phyloP scores from a whole-genome alignment of 2,113 vertebrate species.

The Vulpes lagopus region DNA sequence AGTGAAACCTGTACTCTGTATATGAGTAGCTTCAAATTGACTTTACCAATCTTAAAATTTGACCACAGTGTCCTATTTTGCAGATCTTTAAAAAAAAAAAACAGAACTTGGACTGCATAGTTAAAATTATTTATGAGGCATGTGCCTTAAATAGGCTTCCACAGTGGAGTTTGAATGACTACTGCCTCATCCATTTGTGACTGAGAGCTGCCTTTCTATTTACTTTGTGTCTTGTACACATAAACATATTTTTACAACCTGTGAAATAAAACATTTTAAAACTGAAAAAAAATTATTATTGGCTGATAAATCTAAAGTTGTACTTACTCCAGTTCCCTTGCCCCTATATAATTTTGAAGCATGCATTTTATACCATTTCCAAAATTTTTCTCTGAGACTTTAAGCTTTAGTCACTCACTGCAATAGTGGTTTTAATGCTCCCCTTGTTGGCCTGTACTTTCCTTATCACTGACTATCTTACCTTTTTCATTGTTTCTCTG shows the following conservation, averaged over 20 bases:
- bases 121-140: constrained; percentile 59
- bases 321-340: background rate
- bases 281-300: background rate
- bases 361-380: background rate
- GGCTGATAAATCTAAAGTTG: background rate
- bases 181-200: constrained; percentile 38
- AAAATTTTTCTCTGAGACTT: background rate
- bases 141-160: constrained; percentile 14
- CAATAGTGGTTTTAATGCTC: background rate
- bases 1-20: constrained; percentile 51
- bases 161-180: background rate
- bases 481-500: background rate
- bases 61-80: background rate
- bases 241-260: constrained; percentile 69
- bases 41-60: constrained; percentile 56
- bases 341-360: background rate
- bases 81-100: background rate
- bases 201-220: constrained; percentile 63
- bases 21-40: constrained; percentile 59
- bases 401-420: background rate
- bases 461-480: background rate
- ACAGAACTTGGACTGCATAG: background rate
- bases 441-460: background rate
- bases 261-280: constrained; percentile 80
- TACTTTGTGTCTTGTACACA: constrained; percentile 78